These are phyloP conservation scores for Ariolimax columbianus DNA, from an alignment of 2,888 invertebrate genomes.

Conservation along the genomic window DNA sequence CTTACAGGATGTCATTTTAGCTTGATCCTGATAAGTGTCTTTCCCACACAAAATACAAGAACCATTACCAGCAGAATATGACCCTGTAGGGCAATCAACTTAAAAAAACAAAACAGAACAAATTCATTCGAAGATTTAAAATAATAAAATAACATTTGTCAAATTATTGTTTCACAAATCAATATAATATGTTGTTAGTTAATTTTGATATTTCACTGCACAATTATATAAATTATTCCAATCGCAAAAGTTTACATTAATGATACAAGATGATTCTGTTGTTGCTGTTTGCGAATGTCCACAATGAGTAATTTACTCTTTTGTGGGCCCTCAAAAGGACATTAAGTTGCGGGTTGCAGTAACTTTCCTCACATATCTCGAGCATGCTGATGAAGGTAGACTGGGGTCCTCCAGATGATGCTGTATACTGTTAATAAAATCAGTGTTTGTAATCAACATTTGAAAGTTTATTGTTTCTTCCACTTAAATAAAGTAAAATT, in stretches of 20 bases:
- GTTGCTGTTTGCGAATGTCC: too few species aligned
- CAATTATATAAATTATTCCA: background rate
- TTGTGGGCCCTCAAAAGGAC: too few species aligned
- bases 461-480: too few species aligned
- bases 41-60: slow-evolving; percentile 24
- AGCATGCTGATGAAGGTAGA: too few species aligned
- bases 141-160: background rate
- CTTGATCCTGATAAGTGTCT: slow-evolving; percentile 1
- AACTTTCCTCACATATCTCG: too few species aligned
- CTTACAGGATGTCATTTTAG: slow-evolving; percentile 3
- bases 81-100: slow-evolving; percentile 28
- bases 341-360: too few species aligned
- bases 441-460: too few species aligned
- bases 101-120: background rate
- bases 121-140: background rate
- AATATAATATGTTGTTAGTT: background rate
- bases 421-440: too few species aligned
- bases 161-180: background rate
- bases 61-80: slow-evolving; percentile 16
- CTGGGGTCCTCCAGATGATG: too few species aligned
- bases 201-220: background rate
- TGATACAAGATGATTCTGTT: too few species aligned
- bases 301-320: too few species aligned
- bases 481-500: background rate
- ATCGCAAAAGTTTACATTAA: too few species aligned